These are phyloP conservation scores for Oncorhynchus mykiss DNA, from an alignment of 2,113 vertebrate species.

Conservation along the genomic window DNA sequence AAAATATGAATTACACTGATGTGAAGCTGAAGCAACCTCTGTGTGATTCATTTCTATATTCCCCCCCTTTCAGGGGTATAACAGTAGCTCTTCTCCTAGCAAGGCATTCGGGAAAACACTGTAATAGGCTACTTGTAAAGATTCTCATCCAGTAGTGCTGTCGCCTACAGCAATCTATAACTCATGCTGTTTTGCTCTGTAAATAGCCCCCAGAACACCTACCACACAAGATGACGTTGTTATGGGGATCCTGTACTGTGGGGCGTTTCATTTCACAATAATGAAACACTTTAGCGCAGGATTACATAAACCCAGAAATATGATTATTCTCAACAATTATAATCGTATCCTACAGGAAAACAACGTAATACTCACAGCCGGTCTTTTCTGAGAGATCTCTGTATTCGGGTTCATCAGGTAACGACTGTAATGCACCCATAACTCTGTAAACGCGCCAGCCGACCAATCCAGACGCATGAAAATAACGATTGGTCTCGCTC, in stretches of 20 bases:
- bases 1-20: too few relatives aligned
- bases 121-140: not conserved
- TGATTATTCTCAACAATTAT: not conserved
- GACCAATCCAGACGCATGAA: not conserved
- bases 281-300: not conserved
- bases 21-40: too few relatives aligned
- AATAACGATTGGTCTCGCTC: not conserved
- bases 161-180: not conserved
- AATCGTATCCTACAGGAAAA: not conserved
- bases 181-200: not conserved
- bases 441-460: not conserved
- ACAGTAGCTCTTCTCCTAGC: not conserved
- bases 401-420: constrained; percentile 73
- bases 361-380: constrained; percentile 83
- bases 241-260: not conserved
- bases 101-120: not conserved
- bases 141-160: not conserved
- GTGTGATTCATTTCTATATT: too few relatives aligned
- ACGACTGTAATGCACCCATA: constrained; percentile 84
- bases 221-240: not conserved
- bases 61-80: too few relatives aligned
- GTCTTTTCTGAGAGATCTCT: constrained; percentile 81
- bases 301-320: not conserved
- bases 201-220: not conserved
- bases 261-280: not conserved